Percentiles rank a stretch among this genome's conserved stretches.
phyloP scores from a whole-genome alignment of 2,113 vertebrate genomes.

The Uropsilus gracilis region DNA sequence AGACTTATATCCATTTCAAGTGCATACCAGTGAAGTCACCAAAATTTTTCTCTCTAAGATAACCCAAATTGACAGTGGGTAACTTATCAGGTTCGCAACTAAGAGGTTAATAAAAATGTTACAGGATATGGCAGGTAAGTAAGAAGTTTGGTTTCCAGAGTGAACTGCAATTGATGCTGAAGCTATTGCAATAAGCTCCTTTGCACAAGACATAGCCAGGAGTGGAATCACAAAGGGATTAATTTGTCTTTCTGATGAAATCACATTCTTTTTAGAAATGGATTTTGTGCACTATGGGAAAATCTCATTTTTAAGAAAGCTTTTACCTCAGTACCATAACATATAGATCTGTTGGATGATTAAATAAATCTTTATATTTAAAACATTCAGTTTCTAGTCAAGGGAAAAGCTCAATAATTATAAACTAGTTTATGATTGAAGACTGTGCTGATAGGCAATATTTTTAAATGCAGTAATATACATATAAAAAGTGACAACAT shows the following conservation, averaged over 20 bases:
- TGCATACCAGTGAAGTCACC: neutral
- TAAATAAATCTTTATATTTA: constrained; percentile 10
- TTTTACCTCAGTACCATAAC: neutral
- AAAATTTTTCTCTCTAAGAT: constrained; percentile 19
- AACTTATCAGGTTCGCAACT: neutral
- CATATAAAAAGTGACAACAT: neutral
- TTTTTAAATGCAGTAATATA: constrained; percentile 48
- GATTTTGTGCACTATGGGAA: neutral
- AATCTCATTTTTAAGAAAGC: neutral
- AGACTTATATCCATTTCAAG: neutral
- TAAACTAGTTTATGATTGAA: constrained; percentile 45
- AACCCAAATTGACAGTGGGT: neutral
- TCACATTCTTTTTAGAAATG: neutral
- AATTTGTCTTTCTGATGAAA: neutral
- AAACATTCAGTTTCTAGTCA: constrained; percentile 1
- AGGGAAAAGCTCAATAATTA: neutral
- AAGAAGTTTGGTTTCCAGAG: neutral
- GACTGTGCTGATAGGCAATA: neutral
- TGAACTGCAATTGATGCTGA: neutral
- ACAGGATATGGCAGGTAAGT: neutral
- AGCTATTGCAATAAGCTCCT: neutral
- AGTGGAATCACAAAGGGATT: neutral
- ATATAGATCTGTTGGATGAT: neutral
- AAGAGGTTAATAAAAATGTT: constrained; percentile 30
- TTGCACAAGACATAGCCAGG: neutral